Base-by-base conservation (phyloP, 2,888 invertebrate genomes). In the Rhynchonema sp. region DNA sequence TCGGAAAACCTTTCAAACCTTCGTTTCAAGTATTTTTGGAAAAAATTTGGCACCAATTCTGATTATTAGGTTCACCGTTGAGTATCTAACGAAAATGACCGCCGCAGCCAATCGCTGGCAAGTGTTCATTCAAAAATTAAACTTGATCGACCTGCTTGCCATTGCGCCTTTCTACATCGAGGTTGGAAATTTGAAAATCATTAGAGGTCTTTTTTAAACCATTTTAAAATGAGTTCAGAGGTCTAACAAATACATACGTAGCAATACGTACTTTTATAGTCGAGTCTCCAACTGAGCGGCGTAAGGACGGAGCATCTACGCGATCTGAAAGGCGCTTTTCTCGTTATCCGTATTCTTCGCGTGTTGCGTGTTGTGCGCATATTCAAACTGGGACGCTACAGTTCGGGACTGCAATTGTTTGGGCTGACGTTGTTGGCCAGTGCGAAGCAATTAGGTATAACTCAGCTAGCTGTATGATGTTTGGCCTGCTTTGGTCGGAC, bases 91-190 rank as follows among this genome's bases (percentile, higher is more conserved):
- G 54, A 68, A 68, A 57, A 68, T 68, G 66, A 25, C 67, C n/a
- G 67, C 68, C 23, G 61, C 64, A 26, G 63, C 68, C 9, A 62
- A 68, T 52, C 60, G 67, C 27, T 62, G 62, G 27, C 38, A 60
- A 46, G 67, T 66, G 13, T 66, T 67, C 60, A 60, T 17, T 6
- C 6, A 38, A 13, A 56, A 68, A 25, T 62, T 69, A 29, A 69
- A 69, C 59, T 64, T 69, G 38, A 67, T 69, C 56, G 69, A 69
- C 60, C 61, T 69, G n/a, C 59, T 69, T 26, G 66, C 69, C 1
- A 69, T 69, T 27, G 56, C 69, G 28, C 69, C 69, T 1, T 69
- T 69, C 61, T 57, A 69, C 46, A 65, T 68, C 29, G 69, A 69
- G 56, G 66, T 68, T 64, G 46, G n/a, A n/a, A n/a, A n/a, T n/a